Evolutionary conservation across 2,797 vertebrate species (phyloP).

Genomic region (Rhodeus uyekii): DNA sequence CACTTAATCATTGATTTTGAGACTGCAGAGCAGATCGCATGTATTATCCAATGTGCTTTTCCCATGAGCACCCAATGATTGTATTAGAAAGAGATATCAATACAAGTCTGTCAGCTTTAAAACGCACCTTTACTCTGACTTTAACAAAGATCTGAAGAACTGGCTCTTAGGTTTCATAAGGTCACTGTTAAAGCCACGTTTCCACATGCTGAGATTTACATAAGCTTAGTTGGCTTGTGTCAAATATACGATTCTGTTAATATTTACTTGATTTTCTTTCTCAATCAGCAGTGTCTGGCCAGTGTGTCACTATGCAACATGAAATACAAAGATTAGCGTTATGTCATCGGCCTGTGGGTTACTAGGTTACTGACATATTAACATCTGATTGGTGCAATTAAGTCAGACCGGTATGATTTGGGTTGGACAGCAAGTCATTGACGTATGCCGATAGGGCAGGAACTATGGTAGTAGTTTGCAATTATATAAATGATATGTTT

Average conservation of each 20-base stretch:
- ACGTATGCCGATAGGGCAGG: background rate
- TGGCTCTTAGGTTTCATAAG: background rate
- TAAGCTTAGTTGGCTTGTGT: background rate
- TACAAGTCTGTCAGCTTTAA: conserved; percentile 34
- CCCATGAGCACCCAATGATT: conserved; percentile 45
- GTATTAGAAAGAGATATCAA: conserved; percentile 41
- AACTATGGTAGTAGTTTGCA: background rate
- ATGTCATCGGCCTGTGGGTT: conserved; percentile 37
- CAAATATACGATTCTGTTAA: background rate
- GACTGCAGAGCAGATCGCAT: background rate
- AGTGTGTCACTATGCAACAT: background rate
- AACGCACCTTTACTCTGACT: background rate
- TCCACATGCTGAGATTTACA: background rate
- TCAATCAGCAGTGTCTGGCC: background rate
- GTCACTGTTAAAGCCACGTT: background rate
- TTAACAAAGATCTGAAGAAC: background rate
- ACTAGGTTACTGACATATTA: conserved; percentile 43
- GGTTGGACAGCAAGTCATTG: background rate
- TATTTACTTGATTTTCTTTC: background rate
- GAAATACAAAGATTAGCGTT: background rate
- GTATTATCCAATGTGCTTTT: conserved; percentile 7
- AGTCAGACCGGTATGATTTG: background rate
- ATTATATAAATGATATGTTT: background rate
- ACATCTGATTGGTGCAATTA: background rate
- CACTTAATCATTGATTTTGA: background rate